These are phyloP conservation scores for Zaprionus nigranus DNA, from an alignment of 1,140 invertebrate species.

Conservation along the genomic window DNA sequence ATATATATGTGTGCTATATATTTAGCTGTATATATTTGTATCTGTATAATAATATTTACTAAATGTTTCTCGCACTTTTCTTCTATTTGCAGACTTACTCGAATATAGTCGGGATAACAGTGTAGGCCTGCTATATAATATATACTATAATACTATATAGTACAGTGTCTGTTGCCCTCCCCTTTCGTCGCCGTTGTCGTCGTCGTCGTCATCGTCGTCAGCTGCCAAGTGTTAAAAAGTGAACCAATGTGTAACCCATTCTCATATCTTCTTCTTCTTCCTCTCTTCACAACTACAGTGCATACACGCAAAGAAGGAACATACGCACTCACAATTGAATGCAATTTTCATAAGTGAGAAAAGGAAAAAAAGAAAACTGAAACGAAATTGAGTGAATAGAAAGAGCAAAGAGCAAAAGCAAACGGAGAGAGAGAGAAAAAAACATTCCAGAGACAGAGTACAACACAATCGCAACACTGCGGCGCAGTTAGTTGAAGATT, in stretches of 20 bases:
- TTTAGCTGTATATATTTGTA: background rate
- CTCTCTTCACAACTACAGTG: conserved; percentile 42
- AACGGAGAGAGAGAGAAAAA: conserved; percentile 22
- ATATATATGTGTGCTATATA: background rate
- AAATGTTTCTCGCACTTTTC: conserved; percentile 9
- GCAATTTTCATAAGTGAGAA: conserved; percentile 75
- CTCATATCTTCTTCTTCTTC: background rate
- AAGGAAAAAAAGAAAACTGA: conserved; percentile 32
- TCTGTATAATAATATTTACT: background rate
- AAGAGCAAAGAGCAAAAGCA: conserved; percentile 22
- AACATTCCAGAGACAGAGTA: conserved; percentile 59
- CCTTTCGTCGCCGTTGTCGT: conserved; percentile 5
- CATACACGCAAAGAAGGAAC: conserved; percentile 51
- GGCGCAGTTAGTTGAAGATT: conserved; percentile 37
- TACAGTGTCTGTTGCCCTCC: background rate
- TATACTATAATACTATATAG: background rate
- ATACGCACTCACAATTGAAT: conserved; percentile 58
- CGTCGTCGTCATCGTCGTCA: conserved; percentile 16
- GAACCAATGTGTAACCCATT: conserved; percentile 10
- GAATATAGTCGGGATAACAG: background rate
- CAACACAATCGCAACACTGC: conserved; percentile 38
- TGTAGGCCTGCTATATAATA: background rate
- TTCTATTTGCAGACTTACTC: conserved; percentile 54
- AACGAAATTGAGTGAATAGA: background rate
- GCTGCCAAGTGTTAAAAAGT: conserved; percentile 58